These are phyloP conservation scores for Campodea augens DNA, from an alignment of 1,140 invertebrate genomes.

Conservation along the genomic window DNA sequence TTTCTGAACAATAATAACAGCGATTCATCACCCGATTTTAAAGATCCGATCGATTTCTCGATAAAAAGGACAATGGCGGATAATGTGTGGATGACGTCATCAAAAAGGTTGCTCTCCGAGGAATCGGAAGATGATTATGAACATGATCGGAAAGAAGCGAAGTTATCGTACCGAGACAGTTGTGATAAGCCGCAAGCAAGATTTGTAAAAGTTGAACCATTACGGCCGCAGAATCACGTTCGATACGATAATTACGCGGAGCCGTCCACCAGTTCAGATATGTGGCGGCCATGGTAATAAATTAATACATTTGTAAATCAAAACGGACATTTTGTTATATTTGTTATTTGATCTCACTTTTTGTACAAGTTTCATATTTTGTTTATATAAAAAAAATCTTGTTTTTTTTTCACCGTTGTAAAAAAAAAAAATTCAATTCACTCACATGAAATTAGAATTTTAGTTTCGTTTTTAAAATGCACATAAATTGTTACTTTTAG, in stretches of 20 bases:
- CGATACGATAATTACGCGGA: not conserved
- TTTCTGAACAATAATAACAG: not conserved
- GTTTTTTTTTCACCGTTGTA: no score
- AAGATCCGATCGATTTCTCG: slow-evolving; percentile 1
- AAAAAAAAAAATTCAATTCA: no score
- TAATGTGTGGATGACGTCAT: no score
- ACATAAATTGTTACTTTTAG: no score
- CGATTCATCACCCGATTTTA: not conserved
- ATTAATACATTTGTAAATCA: no score
- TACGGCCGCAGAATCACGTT: not conserved
- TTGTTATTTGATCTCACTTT: no score
- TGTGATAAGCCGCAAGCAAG: not conserved
- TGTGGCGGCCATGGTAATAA: slow-evolving; percentile 14
- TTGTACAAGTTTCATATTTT: no score
- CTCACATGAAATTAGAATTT: no score
- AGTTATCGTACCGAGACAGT: not conserved
- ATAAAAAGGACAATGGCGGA: not conserved
- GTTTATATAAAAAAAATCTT: no score
- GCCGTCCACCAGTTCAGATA: slow-evolving; percentile 1
- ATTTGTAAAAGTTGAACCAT: slow-evolving; percentile 14
- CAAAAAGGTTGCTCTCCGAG: not conserved
- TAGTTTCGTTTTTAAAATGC: no score
- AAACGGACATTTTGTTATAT: no score
- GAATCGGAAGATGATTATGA: slow-evolving; percentile 11
- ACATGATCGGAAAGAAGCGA: slow-evolving; percentile 3